A percentile compares a stretch with the other conserved stretches of the same genome.
Evolutionary conservation across 1,140 invertebrate genomes (phyloP).

Genomic region (Macrobrachium rosenbergii): DNA sequence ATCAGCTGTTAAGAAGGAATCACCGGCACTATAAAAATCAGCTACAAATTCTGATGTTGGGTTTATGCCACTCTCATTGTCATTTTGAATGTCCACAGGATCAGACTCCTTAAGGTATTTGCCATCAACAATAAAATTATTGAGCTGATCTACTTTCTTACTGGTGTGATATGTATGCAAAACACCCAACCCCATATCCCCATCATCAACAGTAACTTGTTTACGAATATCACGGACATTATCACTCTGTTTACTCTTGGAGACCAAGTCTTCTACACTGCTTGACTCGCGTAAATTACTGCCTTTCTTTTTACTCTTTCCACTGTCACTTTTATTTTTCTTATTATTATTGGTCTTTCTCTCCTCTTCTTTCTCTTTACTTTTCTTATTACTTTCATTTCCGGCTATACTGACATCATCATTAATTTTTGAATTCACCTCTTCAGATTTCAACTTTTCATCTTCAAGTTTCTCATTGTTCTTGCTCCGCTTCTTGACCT

Average conservation of each 20-base stretch:
- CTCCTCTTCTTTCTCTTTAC: slow-evolving; percentile 47
- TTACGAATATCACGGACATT: slow-evolving; percentile 57
- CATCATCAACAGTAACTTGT: slow-evolving; percentile 65
- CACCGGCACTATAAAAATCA: slow-evolving; percentile 65
- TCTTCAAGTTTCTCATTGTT: slow-evolving; percentile 24
- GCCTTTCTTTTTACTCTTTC: slow-evolving; percentile 47
- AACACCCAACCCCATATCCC: slow-evolving; percentile 46
- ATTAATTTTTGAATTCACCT: slow-evolving; percentile 33
- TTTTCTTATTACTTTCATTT: slow-evolving; percentile 47
- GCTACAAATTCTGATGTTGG: slow-evolving; percentile 60
- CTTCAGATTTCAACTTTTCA: slow-evolving; percentile 31
- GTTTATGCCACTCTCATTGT: slow-evolving; percentile 43
- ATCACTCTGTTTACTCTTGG: slow-evolving; percentile 61
- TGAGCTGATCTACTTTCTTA: slow-evolving; percentile 49
- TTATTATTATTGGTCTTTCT: slow-evolving; percentile 49
- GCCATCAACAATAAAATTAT: slow-evolving; percentile 39
- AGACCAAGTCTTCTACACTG: slow-evolving; percentile 65
- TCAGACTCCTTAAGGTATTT: slow-evolving; percentile 41
- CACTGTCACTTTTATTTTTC: slow-evolving; percentile 50
- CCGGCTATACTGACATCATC: slow-evolving; percentile 39
- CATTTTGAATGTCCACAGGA: slow-evolving; percentile 33
- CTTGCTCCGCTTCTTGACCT: slow-evolving; percentile 34
- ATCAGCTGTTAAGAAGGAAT: slow-evolving; percentile 48
- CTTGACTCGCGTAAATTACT: slow-evolving; percentile 58
- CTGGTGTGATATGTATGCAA: slow-evolving; percentile 50